These are phyloP conservation scores for Coleophora flavipennella DNA, from an alignment of 2,888 invertebrate genomes.

Conservation along the genomic window DNA sequence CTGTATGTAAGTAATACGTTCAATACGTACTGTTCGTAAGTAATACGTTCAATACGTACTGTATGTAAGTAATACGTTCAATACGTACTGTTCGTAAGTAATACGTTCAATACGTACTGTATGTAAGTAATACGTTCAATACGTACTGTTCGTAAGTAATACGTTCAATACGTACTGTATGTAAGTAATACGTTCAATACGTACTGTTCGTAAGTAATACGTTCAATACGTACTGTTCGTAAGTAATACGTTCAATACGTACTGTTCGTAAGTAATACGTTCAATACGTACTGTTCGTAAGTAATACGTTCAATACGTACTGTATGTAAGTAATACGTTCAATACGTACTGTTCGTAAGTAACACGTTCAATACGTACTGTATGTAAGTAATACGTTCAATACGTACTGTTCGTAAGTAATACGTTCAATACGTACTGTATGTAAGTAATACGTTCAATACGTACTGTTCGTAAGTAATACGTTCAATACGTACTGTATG, in stretches of 20 bases:
- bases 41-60: constrained; percentile 46
- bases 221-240: constrained; percentile 46
- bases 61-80: constrained; percentile 46
- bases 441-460: constrained; percentile 45
- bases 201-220: constrained; percentile 47
- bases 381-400: constrained; percentile 46
- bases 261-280: constrained; percentile 50
- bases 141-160: constrained; percentile 49
- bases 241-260: constrained; percentile 44
- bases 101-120: constrained; percentile 44
- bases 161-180: constrained; percentile 46
- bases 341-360: constrained; percentile 49
- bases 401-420: constrained; percentile 48
- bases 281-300: constrained; percentile 47
- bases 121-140: constrained; percentile 44
- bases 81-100: constrained; percentile 50
- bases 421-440: constrained; percentile 44
- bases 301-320: constrained; percentile 46
- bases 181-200: constrained; percentile 44
- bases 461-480: constrained; percentile 49
- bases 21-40: constrained; percentile 47
- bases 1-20: constrained; percentile 47
- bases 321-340: constrained; percentile 45
- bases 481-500: constrained; percentile 46
- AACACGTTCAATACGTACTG: constrained; percentile 44